Base-by-base conservation (phyloP, 53 echinoderm and acorn worm species). In the Actinopyga echinites region DNA sequence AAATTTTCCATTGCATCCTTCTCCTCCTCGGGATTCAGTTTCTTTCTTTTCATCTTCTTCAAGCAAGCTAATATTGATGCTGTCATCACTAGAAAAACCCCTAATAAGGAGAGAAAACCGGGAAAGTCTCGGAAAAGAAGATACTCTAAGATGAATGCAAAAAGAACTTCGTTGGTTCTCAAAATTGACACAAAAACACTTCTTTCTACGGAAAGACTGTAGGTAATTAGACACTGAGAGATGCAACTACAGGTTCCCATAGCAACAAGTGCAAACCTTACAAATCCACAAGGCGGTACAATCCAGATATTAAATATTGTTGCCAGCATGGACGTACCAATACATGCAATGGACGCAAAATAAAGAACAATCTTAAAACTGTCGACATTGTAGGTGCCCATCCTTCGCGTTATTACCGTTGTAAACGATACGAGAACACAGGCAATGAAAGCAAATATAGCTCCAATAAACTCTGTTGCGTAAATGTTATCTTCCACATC, bases 401-500 rank as follows among this genome's bases (percentile, higher is more conserved):
- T 32, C 42, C 60, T 59, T 5, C 81, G 60, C 77, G 55, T 77
- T 4, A 77, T 31, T 2, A 80, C 60, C 19, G 44, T 62, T 36
- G 60, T 80, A 10, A 62, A 35, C 0, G 81, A 59, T 8, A 59
- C 31, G 15, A 12, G 24, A n/a, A 80, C 22, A 38, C 60, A 61
- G 1, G 60, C 81, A 24, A 44, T 13, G 63, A 80, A 37, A n/a
- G 81, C 81, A 5, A 62, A 38, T 10, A 62, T 26, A 6, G 62
- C 81, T 8, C 81, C 81, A 29, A 80, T 80, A n/a, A 80, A 62
- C 34, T 80, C 78, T 53, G 56, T 17, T 56, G 29, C 12, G 55
- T n/a, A n/a, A n/a, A n/a, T n/a, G 15, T 8, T 5, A 28, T 59
- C 31, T 0, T 56, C 79, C 10, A 29, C 33, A 8, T 55, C 57